phyloP scores from a whole-genome alignment of 2,888 invertebrate species.

The Ophioninae sp. region DNA sequence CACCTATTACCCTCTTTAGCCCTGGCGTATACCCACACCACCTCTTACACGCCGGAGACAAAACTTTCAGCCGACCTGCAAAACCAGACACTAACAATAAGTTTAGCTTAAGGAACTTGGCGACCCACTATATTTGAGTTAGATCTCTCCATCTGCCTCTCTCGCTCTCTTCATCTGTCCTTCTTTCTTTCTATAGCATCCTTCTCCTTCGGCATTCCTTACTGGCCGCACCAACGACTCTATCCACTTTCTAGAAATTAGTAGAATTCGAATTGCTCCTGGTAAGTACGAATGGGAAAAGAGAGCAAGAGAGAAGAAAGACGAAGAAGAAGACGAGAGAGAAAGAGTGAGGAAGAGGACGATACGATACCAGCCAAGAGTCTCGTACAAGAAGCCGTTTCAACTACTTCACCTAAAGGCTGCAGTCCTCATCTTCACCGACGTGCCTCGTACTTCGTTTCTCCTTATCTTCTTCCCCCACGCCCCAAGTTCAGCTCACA shows the following conservation, averaged over 20 bases:
- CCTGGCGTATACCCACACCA: slow-evolving; percentile 47
- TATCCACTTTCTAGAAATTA: slow-evolving; percentile 60
- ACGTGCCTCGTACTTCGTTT: slow-evolving; percentile 42
- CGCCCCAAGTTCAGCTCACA: slow-evolving; percentile 15
- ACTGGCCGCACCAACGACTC: slow-evolving; percentile 41
- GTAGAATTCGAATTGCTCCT: slow-evolving; percentile 60
- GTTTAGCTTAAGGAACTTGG: slow-evolving; percentile 64
- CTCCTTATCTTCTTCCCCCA: slow-evolving; percentile 27
- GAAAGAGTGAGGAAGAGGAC: background rate
- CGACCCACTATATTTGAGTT: slow-evolving; percentile 64
- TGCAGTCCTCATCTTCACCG: slow-evolving; percentile 40
- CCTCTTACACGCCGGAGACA: slow-evolving; percentile 37
- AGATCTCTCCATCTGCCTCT: slow-evolving; percentile 38
- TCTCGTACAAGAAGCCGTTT: slow-evolving; percentile 41
- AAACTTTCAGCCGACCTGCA: slow-evolving; percentile 56
- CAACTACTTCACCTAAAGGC: slow-evolving; percentile 33
- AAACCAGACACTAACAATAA: slow-evolving; percentile 63
- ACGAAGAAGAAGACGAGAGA: background rate
- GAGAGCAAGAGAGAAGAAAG: slow-evolving; percentile 4
- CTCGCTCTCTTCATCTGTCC: slow-evolving; percentile 12
- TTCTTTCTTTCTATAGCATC: slow-evolving; percentile 1
- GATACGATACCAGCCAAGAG: slow-evolving; percentile 24
- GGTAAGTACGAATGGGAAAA: slow-evolving; percentile 20
- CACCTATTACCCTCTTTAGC: slow-evolving; percentile 53
- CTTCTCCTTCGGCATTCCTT: slow-evolving; percentile 29